These are phyloP conservation scores for Lapara coniferarum DNA, from an alignment of 2,888 invertebrate species.

Conservation along the genomic window DNA sequence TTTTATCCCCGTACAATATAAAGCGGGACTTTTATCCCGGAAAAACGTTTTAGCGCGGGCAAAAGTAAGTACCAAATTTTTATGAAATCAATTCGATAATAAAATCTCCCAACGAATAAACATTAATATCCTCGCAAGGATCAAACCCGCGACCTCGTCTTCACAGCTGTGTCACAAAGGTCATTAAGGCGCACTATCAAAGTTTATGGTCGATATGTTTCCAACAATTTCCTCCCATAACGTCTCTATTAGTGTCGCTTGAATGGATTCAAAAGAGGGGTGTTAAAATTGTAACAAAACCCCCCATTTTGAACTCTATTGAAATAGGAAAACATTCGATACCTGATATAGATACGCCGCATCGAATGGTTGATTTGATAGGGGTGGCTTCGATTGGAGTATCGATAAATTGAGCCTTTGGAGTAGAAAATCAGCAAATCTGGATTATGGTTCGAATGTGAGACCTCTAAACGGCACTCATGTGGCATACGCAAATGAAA, in stretches of 20 bases:
- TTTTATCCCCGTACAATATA: too few species aligned
- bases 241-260: conserved; percentile 8
- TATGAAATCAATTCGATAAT: not conserved
- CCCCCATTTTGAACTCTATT: not conserved
- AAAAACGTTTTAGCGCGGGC: too few species aligned
- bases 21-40: too few species aligned
- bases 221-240: conserved; percentile 6
- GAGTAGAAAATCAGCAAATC: too few species aligned
- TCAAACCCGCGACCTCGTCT: not conserved
- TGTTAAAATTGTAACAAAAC: not conserved
- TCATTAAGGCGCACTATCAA: not conserved
- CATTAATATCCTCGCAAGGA: not conserved
- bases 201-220: not conserved
- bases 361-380: too few species aligned
- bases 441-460: too few species aligned
- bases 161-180: conserved; percentile 3
- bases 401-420: not conserved
- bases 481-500: too few species aligned
- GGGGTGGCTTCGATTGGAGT: not conserved
- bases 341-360: too few species aligned
- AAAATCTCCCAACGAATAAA: not conserved
- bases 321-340: not conserved
- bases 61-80: too few species aligned
- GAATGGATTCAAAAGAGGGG: not conserved
- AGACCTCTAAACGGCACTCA: too few species aligned